Percentiles rank a stretch among this genome's conserved stretches.
phyloP scores from a whole-genome alignment of 2,113 vertebrate species.

The Gymnorhina tibicen region DNA sequence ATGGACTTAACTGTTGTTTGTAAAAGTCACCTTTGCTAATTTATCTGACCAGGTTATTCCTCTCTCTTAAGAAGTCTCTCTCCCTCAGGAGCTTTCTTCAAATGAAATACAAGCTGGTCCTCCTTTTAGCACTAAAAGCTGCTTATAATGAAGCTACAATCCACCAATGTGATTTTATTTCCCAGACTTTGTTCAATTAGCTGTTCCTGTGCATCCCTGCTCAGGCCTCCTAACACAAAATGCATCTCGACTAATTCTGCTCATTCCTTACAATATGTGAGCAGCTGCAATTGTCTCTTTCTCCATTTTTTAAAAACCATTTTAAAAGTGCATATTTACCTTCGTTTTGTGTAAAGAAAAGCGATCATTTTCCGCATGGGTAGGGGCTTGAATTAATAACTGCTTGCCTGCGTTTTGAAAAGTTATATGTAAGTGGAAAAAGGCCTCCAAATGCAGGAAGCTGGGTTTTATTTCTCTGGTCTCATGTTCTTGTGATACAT shows the following conservation, averaged over 20 bases:
- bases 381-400: not conserved
- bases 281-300: not conserved
- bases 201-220: not conserved
- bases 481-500: not conserved
- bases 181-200: not conserved
- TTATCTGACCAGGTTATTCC: not conserved
- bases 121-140: not conserved
- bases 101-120: not conserved
- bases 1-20: not conserved
- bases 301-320: not conserved
- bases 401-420: not conserved
- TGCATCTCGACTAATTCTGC: not conserved
- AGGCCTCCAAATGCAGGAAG: not conserved
- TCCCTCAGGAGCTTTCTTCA: not conserved
- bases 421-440: not conserved
- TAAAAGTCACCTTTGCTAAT: not conserved
- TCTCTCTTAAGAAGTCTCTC: not conserved
- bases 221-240: not conserved
- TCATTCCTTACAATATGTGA: not conserved
- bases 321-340: not conserved
- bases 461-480: not conserved
- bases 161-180: not conserved
- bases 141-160: not conserved
- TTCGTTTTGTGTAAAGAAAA: not conserved
- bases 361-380: not conserved